A percentile compares a stretch with the other conserved stretches of the same genome.
Conservation (phyloP, 2,797 vertebrate species). For the Chaetophractus vellerosus region DNA sequence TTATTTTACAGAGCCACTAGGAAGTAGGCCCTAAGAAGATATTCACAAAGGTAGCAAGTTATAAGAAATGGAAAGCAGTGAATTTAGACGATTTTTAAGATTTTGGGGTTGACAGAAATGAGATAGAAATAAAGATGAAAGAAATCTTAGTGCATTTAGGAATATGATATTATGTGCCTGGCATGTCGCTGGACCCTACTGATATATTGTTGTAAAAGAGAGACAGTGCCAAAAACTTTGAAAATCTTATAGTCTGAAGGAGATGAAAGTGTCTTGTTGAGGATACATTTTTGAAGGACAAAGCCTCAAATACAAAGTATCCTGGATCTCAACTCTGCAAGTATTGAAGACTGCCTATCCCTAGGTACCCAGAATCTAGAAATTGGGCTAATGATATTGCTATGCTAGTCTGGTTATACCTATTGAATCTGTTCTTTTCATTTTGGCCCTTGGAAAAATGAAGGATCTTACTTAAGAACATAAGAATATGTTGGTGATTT, state of each 20-base stretch:
- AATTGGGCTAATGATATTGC: background rate
- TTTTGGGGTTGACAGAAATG: background rate
- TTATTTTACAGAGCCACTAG: background rate
- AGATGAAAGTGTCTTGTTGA: background rate
- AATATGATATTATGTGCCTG: background rate
- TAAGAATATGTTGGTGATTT: constrained; percentile 7
- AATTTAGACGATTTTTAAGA: background rate
- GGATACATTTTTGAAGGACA: background rate
- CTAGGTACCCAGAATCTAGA: background rate
- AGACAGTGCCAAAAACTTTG: background rate
- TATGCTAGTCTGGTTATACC: background rate
- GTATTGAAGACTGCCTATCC: background rate
- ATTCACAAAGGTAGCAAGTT: background rate
- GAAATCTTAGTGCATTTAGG: background rate
- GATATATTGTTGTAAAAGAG: background rate
- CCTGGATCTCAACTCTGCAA: background rate
- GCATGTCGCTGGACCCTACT: background rate
- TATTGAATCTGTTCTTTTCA: background rate
- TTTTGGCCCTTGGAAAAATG: background rate
- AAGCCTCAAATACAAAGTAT: background rate
- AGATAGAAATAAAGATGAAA: background rate
- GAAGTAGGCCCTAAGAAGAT: background rate
- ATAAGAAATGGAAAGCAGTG: background rate
- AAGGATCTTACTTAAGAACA: background rate
- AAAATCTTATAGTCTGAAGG: background rate